Base-by-base conservation (phyloP, 2,113 vertebrate species). In the Narcine bancroftii region DNA sequence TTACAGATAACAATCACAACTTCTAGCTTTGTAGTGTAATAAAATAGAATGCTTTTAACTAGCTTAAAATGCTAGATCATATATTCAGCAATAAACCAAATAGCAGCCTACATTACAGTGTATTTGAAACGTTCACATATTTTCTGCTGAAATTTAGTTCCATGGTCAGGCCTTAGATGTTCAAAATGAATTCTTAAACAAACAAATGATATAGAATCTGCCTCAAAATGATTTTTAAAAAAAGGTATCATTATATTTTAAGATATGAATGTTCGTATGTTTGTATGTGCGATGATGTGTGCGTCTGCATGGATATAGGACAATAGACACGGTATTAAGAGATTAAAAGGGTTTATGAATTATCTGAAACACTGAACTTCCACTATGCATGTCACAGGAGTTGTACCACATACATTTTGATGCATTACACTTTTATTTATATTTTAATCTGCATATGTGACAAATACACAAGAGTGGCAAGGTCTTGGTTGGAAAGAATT, bases 91-190 rank as follows among this genome's bases (percentile, higher is more conserved):
- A 94, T 94, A 95, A 96, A 96, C 95, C 94, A 95, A 95, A 95
- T 95, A 96, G 94, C 96, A 97, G 94, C 95, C 95, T 96, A 95
- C 97, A 97, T 97, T 97, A 98, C 98, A 95, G 97, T 97, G 97
- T 96, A 96, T 96, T 94, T 95, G 94, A 93, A 95, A 96, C 95
- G 93, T 94, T 94, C 96, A 97, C 96, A 96, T n/a, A n/a, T 94
- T 94, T 92, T 93, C 92, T 94, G 95, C 94, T 93, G 93, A 92
- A 94, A 94, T 66, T 45, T 91, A 69, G 65, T 42, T 69, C 89
- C 89, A 47, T 69, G 21, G 6, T 91, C 89, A 69, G 89, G 89
- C 89, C 65, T 91, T 91, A 69, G 89, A 47, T 91, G 89, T 71
- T 91, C 65, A 15, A 91, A 91, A 29, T 69, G 65, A 91, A 65